Base-by-base conservation (phyloP, 1,140 invertebrate genomes). In the Agrypnia vestita region DNA sequence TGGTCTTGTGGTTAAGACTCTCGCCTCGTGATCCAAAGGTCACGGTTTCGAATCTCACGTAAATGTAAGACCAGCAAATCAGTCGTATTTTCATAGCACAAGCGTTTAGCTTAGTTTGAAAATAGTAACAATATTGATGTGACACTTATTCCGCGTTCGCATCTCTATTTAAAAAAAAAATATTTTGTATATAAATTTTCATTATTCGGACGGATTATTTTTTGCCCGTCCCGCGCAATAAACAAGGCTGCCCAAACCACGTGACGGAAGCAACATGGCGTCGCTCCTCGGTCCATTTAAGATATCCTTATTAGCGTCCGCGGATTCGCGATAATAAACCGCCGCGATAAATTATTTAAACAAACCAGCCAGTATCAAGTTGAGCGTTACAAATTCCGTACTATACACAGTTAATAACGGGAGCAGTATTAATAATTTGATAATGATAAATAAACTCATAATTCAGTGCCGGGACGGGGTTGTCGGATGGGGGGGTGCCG, bases 381-480 rank as follows among this genome's bases (percentile, higher is more conserved):
- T 53, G 80, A 75, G 75, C 64, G 56, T 49, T 71, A 44, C 35
- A 61, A 21, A 21, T 61, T 61, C 43, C 17, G 67, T 71, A 71
- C 47, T 71, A 71, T 47, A 49, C 79, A 67, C 82, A 83, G 82
- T 83, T 83, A 80, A 83, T 83, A 83, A 83, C 75, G 80, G 80
- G 61, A 73, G 67, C 80, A 85, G 85, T 85, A 86, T 88, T 88
- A 87, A 89, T 86, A 89, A 90, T 90, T 90, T 88, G 89, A 88
- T 90, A 89, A 89, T 89, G 89, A 90, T 89, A 89, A 89, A 89
- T 89, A 90, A 90, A 89, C 89, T 87, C 88, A 89, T 90, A 90
- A 90, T 89, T 89, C 83, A 86, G 81, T 84, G 81, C 49, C 11
- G 69, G 51, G 19, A 44, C 64, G 81, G 74, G 81, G 67, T 61